Evolutionary conservation across 2,113 vertebrate genomes (phyloP).

Genomic region (Actenoides hombroni): DNA sequence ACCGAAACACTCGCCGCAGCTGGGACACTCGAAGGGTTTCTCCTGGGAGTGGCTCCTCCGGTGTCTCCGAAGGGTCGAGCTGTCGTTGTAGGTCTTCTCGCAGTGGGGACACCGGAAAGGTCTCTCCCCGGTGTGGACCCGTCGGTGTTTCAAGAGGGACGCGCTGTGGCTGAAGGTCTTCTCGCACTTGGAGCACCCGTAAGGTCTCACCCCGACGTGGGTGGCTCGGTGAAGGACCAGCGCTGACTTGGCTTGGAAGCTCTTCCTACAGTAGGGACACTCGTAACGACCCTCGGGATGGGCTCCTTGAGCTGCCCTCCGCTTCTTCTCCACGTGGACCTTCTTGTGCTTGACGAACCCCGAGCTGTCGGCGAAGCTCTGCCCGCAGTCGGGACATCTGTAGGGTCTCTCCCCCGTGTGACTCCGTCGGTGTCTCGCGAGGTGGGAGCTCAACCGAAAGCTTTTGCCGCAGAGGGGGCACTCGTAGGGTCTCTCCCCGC

Average conservation of each 20-base stretch:
- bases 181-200: slow-evolving; percentile 49
- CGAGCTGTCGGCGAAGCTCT: background rate
- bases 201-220: slow-evolving; percentile 58
- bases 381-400: background rate
- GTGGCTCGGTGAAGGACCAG: slow-evolving; percentile 61
- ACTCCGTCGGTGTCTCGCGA: slow-evolving; percentile 61
- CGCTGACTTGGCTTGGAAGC: slow-evolving; percentile 53
- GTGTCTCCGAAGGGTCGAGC: background rate
- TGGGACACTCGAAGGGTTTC: background rate
- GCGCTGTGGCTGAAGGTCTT: slow-evolving; percentile 63
- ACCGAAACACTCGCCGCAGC: background rate
- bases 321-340: background rate
- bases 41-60: background rate
- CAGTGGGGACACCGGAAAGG: background rate
- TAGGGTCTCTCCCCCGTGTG: slow-evolving; percentile 48
- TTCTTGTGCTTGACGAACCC: background rate
- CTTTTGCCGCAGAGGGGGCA: slow-evolving; percentile 45
- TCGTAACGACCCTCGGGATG: slow-evolving; percentile 59
- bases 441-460: slow-evolving; percentile 45
- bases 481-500: background rate
- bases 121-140: background rate
- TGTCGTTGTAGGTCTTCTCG: background rate
- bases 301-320: background rate
- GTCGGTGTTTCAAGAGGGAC: background rate
- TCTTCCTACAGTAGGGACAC: slow-evolving; percentile 54